These are phyloP conservation scores for Saguinus midas DNA, from an alignment of 2,113 vertebrate species.

Conservation along the genomic window DNA sequence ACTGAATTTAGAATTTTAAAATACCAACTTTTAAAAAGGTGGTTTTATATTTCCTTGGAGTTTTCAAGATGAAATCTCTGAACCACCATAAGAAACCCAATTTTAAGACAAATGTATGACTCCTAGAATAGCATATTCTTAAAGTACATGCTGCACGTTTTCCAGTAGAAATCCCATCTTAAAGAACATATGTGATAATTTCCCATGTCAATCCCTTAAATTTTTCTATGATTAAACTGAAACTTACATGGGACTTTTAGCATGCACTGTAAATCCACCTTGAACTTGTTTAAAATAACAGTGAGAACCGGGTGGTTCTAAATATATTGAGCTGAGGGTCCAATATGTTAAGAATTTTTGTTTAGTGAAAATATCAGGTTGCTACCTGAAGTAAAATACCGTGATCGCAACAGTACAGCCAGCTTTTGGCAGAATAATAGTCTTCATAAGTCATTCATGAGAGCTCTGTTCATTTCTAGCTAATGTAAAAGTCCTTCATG, in stretches of 20 bases:
- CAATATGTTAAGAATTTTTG: neutral
- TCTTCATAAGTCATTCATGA: neutral
- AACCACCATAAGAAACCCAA: neutral
- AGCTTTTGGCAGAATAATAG: neutral
- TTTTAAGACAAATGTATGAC: neutral
- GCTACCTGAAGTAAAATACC: neutral
- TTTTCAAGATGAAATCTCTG: neutral
- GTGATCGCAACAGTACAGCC: neutral
- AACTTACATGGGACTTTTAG: neutral
- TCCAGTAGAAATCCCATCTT: constrained; percentile 11
- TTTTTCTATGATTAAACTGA: neutral
- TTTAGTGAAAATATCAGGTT: neutral
- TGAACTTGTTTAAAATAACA: constrained; percentile 1
- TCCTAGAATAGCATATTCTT: neutral
- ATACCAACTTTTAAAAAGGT: neutral
- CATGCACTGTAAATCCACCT: neutral
- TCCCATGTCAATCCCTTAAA: neutral
- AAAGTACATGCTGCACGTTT: neutral
- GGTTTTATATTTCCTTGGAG: neutral
- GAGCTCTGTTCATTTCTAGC: neutral
- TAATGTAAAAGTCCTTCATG: neutral
- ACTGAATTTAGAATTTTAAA: constrained; percentile 39
- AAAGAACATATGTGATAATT: constrained; percentile 38
- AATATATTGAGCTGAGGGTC: neutral
- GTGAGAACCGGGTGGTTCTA: neutral